A percentile compares a stretch with the other conserved stretches of the same genome.
Evolutionary conservation across 2,113 vertebrate genomes (phyloP).

Genomic region (Rhea americana): DNA sequence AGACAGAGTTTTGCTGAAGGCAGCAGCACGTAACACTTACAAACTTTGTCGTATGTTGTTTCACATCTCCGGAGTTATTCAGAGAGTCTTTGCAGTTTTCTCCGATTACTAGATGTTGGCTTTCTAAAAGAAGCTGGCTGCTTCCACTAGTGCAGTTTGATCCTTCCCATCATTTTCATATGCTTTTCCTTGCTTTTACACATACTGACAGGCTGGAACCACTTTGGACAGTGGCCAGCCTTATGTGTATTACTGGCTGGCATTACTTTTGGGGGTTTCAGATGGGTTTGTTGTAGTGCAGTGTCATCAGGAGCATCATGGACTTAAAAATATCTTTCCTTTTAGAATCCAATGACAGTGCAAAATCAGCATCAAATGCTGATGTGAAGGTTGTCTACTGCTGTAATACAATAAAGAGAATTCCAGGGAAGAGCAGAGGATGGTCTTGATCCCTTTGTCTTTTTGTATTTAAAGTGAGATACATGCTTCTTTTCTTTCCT

Average conservation of each 20-base stretch:
- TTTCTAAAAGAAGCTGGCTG: background rate
- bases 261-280: background rate
- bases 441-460: fast-evolving
- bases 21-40: background rate
- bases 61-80: background rate
- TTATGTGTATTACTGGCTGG: background rate
- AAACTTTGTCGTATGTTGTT: background rate
- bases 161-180: background rate
- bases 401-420: background rate
- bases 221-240: conserved; percentile 2
- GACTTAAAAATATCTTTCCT: background rate
- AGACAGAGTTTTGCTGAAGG: background rate
- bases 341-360: background rate
- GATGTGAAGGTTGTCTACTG: background rate
- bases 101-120: background rate
- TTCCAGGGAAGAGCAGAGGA: fast-evolving
- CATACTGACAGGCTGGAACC: background rate
- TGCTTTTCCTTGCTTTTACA: conserved; percentile 18
- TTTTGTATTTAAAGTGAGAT: background rate
- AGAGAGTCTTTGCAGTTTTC: conserved; percentile 23
- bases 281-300: background rate
- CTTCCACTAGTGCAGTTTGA: background rate
- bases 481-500: conserved; percentile 13
- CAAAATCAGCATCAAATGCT: background rate
- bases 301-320: background rate